A percentile compares a stretch with the other conserved stretches of the same genome.
Evolutionary conservation across 2,797 vertebrate species (phyloP).

Genomic region (Phyllotis vaccarum): DNA sequence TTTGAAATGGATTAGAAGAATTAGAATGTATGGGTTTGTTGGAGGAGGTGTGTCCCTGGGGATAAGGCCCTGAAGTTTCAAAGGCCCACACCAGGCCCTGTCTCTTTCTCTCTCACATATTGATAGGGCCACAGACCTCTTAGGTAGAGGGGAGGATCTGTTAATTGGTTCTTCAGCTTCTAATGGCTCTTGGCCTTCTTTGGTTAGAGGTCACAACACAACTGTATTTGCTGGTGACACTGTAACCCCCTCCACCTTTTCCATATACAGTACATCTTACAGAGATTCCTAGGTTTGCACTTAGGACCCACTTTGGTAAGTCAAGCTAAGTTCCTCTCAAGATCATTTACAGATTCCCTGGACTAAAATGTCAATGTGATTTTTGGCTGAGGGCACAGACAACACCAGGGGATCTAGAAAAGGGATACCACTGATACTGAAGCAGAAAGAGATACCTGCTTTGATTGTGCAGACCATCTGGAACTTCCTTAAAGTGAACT

Average conservation of each 20-base stretch:
- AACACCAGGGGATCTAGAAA: too few species aligned
- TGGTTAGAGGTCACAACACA: too few species aligned
- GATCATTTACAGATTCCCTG: not conserved
- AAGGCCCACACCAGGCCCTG: not conserved
- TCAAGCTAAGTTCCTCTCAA: not conserved
- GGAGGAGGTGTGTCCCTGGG: not conserved
- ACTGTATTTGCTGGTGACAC: not conserved
- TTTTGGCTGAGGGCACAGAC: not conserved
- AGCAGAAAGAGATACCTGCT: not conserved
- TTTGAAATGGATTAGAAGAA: not conserved
- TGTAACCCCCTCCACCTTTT: not conserved
- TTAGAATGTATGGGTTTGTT: not conserved
- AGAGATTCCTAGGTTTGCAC: not conserved
- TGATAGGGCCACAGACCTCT: rapidly evolving
- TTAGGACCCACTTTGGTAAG: too few species aligned
- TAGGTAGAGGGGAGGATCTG: not conserved
- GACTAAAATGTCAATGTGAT: too few species aligned
- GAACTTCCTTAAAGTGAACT: not conserved
- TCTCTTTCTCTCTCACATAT: not conserved
- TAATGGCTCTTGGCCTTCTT: not conserved
- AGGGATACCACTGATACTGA: not conserved
- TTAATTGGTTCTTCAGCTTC: too few species aligned
- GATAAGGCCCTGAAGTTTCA: too few species aligned
- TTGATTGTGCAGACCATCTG: not conserved
- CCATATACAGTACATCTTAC: rapidly evolving